phyloP scores from a whole-genome alignment of 2,113 vertebrate genomes.

The Odobenus rosmarus region DNA sequence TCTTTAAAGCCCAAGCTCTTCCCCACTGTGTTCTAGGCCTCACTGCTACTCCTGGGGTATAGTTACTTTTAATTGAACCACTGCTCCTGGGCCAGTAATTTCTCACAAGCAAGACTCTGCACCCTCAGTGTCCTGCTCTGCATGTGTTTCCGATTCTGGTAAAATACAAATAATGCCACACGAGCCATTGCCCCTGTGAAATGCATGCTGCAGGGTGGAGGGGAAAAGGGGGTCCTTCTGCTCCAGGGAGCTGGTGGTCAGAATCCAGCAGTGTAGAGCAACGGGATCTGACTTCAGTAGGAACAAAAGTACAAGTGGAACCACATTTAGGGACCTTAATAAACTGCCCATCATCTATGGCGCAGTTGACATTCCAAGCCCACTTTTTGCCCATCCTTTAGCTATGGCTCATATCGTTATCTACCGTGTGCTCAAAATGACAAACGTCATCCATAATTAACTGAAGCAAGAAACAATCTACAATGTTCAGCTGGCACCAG shows the following conservation, averaged over 20 bases:
- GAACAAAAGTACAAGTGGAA: neutral
- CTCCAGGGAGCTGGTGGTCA: neutral
- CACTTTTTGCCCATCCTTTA: neutral
- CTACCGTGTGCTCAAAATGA: neutral
- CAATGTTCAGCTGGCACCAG: neutral
- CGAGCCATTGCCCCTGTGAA: neutral
- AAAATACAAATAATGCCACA: neutral
- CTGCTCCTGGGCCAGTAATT: neutral
- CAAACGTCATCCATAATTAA: neutral
- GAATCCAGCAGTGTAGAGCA: neutral
- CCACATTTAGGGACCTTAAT: accelerated
- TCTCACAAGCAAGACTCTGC: neutral
- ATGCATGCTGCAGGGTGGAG: neutral
- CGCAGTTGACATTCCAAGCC: neutral
- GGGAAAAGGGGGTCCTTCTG: neutral
- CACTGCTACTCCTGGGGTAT: no score
- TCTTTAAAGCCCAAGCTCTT: neutral
- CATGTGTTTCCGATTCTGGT: neutral
- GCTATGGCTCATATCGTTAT: neutral
- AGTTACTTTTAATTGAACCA: neutral
- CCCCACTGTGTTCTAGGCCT: neutral
- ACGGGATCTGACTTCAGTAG: neutral
- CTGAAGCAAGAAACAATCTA: neutral
- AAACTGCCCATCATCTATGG: neutral
- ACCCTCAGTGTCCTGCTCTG: neutral